Evolutionary conservation across 2,797 vertebrate genomes (phyloP).

Genomic region (Betta splendens): DNA sequence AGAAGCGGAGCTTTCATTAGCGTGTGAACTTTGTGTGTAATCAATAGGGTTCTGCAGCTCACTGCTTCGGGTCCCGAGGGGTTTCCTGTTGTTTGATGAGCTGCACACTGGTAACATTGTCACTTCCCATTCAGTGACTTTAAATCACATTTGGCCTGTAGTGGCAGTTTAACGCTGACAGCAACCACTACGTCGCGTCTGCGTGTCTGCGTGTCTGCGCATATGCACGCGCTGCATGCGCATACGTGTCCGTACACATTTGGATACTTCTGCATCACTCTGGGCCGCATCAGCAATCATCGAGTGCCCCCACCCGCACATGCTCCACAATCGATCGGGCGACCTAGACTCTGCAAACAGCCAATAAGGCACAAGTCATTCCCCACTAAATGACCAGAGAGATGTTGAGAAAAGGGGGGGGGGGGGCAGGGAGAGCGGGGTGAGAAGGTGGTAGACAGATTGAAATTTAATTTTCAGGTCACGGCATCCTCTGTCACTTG

Average conservation of each 20-base stretch:
- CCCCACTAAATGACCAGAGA: constrained; percentile 64
- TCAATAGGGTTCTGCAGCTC: constrained; percentile 66
- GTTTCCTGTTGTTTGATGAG: constrained; percentile 68
- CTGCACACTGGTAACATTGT: constrained; percentile 65
- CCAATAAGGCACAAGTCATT: constrained; percentile 72
- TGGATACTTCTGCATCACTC: constrained; percentile 49
- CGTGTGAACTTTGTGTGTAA: constrained; percentile 58
- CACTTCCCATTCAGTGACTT: constrained; percentile 65
- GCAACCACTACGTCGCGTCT: constrained; percentile 14
- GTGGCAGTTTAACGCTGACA: constrained; percentile 40
- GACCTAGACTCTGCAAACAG: constrained; percentile 69
- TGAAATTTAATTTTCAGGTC: constrained; percentile 80
- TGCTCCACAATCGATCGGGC: constrained; percentile 62
- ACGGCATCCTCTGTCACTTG: constrained; percentile 76
- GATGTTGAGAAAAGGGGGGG: constrained; percentile 14
- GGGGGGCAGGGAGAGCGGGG: constrained; percentile 34
- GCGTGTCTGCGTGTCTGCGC: constrained; percentile 1
- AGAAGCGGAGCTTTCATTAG: constrained; percentile 65
- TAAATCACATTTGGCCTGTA: constrained; percentile 63
- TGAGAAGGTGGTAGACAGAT: constrained; percentile 75
- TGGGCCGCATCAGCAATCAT: constrained; percentile 46
- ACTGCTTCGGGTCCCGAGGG: constrained; percentile 51
- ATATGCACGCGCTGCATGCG: not conserved
- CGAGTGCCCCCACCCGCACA: constrained; percentile 46
- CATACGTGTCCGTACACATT: constrained; percentile 2